Conservation (phyloP, 2,113 vertebrate genomes). For the Centropus bengalensis region DNA sequence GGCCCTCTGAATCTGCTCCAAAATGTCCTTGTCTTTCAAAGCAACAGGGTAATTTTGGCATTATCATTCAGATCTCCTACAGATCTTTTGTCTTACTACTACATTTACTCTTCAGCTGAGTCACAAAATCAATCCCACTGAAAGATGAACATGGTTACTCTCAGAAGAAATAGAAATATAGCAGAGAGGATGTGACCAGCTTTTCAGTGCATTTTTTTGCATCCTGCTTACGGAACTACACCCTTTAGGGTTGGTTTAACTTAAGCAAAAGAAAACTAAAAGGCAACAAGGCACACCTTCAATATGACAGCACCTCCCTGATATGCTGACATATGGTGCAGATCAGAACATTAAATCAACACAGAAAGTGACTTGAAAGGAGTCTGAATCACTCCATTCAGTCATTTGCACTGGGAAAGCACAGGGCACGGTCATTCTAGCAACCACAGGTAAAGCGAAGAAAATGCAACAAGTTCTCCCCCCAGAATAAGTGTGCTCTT, state of each 20-base stretch:
- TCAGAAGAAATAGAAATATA: not conserved
- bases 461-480: not conserved
- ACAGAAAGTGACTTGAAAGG: not conserved
- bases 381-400: not conserved
- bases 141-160: not conserved
- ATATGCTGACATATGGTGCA: fast-evolving
- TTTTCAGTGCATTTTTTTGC: not conserved
- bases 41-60: not conserved
- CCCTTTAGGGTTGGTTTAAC: too few relatives aligned
- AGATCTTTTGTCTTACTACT: not conserved
- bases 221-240: not conserved
- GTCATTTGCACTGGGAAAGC: not conserved
- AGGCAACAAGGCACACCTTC: not conserved
- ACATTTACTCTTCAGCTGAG: not conserved
- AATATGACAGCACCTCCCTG: not conserved
- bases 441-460: not conserved
- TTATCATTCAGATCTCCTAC: not conserved
- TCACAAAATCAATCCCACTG: not conserved
- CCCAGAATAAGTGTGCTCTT: not conserved
- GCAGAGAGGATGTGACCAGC: not conserved
- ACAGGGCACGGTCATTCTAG: not conserved
- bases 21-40: not conserved
- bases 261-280: not conserved
- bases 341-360: not conserved
- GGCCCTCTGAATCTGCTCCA: not conserved